Evolutionary conservation across 2,888 invertebrate species (phyloP), one percentile per base, ranked within the genome.

Genomic region (Marronus borbonicus): DNA sequence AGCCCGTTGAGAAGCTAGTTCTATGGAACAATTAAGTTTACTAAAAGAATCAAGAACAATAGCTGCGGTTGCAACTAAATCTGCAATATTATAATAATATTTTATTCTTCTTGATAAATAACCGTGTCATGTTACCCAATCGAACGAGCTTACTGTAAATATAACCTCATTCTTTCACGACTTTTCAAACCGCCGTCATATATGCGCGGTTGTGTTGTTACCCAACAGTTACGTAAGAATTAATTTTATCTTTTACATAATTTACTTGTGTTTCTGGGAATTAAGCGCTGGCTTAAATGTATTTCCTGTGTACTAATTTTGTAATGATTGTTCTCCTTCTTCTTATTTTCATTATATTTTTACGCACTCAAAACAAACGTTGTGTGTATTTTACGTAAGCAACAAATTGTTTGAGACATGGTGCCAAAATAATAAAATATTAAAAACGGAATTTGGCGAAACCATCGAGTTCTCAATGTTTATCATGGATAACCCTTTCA

Each of bases 221-320:
- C 50, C 12, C 24, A 68, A 68, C 62, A 68, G 14, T 68, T 68
- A 68, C 39, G 28, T 31, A 68, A 68, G 39, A 50, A 68, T 50
- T 28, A 50, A 28, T 14, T 10, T 68, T 39, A 65, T 17, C 39
- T 24, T 50, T 68, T 50, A 50, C 50, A 12, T 65, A 65, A 65
- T 65, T 65, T n/a, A 5, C 50, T 50, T 68, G 20, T 8, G 55
- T 68, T 24, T 50, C 50, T 50, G n/a, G 68, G 50, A 68, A 68
- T 50, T 50, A 50, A 50, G 24, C 28, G 28, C 24, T 28, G 24
- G 49, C 17, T 68, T 68, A 68, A 49, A 49, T 68, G 28, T 50
- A 20, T 68, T 50, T 68, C 68, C 68, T 68, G 8, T 68, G 8
- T 4, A 58, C 28, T 31, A 24, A 28, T 68, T 52, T 68, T 17